These are phyloP conservation scores for Pantherophis guttatus DNA, from an alignment of 2,113 vertebrate species.

Conservation along the genomic window DNA sequence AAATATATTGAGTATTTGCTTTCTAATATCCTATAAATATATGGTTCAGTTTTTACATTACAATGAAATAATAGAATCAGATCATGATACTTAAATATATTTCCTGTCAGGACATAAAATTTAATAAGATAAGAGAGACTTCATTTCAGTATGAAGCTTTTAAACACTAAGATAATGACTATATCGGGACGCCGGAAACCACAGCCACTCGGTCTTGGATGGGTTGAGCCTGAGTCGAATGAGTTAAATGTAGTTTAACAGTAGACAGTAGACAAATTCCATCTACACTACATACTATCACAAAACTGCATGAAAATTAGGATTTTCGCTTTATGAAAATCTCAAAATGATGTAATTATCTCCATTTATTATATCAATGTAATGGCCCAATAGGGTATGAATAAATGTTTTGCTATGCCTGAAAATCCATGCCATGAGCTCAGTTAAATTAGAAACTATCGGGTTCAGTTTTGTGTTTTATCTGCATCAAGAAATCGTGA, in stretches of 20 bases:
- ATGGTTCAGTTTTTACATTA: slow-evolving; percentile 46
- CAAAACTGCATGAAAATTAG: not conserved
- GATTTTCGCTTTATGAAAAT: not conserved
- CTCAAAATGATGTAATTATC: not conserved
- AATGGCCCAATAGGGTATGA: not conserved
- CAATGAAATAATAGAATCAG: slow-evolving; percentile 52
- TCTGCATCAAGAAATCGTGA: not conserved
- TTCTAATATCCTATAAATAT: slow-evolving; percentile 46
- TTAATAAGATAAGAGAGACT: slow-evolving; percentile 23
- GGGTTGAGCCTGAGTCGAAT: not conserved
- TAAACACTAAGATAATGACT: not conserved
- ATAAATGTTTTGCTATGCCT: not conserved
- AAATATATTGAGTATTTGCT: slow-evolving; percentile 37
- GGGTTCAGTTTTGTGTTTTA: not conserved
- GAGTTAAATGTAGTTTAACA: not conserved
- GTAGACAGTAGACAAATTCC: not conserved
- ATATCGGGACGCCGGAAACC: no score
- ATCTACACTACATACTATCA: not conserved
- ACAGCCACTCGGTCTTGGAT: no score
- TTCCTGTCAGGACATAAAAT: not conserved
- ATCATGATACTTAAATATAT: slow-evolving; percentile 38
- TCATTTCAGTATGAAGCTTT: slow-evolving; percentile 34
- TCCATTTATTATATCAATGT: not conserved
- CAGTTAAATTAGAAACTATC: not conserved
- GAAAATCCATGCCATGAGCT: not conserved